Base-by-base conservation (phyloP, 2,797 vertebrate species). In the Cyclopterus lumpus region DNA sequence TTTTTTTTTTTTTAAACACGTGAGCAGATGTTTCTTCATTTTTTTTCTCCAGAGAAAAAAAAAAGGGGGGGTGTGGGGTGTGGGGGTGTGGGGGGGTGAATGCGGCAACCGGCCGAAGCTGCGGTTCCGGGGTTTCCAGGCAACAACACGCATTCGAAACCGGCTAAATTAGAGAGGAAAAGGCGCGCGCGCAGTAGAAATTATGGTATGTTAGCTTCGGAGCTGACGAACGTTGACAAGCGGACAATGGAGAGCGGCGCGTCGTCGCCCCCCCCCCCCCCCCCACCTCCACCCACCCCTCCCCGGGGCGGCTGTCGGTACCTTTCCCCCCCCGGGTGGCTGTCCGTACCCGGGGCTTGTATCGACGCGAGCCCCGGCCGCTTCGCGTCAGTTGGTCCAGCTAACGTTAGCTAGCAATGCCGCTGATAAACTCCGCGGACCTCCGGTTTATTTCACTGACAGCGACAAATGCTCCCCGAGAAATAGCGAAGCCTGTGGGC, bases 341-440 rank as follows among this genome's bases (percentile, higher is more conserved):
- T 5, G 38, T 40, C 38, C 12, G 38, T 40, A 40, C 38, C 8
- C 12, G 8, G 54, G 49, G 10, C 9, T 18, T 14, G 58, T n/a
- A 4, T 8, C 26, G 71, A 40, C 73, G 16, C 49, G 73, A 80
- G 73, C 38, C 38, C 53, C 54, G 62, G 67, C 65, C 22, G 44
- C 20, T 34, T 24, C 22, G 22, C 20, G 15, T 36, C 66, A 32
- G 60, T 66, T 22, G 18, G 62, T 24, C 0, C 65, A 32, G 82
- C 79, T 79, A 89, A 69, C 75, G 16, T 67, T 91, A 89, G 84
- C 84, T 60, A 90, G 84, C 85, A 77, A 67, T 48, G 87, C 88
- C 65, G 84, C 62, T 71, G 79, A 72, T 68, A 16, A 72, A 80
- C 86, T 86, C 85, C 66, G 53, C 68, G 64, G 61, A 75, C 24